Base-by-base conservation (phyloP, 2,113 vertebrate species). In the Coregonus clupeaformis region DNA sequence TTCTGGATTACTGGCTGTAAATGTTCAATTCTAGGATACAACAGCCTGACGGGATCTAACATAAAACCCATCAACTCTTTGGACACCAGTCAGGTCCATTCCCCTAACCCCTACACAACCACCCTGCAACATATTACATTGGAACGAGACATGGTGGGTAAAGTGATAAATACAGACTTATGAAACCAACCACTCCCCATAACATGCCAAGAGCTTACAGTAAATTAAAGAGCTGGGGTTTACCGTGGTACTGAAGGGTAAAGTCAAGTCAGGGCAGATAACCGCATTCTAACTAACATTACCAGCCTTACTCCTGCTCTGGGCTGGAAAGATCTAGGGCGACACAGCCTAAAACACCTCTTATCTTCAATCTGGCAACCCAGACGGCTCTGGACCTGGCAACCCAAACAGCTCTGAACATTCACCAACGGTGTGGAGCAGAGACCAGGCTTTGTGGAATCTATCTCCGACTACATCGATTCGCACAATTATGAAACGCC, bases 261-360 rank as follows among this genome's bases (percentile, higher is more conserved):
- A 42, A 57, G 27, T 20, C 45, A 20, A 32, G 80, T 83, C 59
- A 32, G 76, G 80, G 74, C 75, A 85, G 81, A 88, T 77, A 77
- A 72, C 74, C 77, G 75, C 24, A 32, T 36, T 18, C 14, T 18
- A 52, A 52, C 12, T 52, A 14, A 52, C 49, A 18, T 52, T 52
- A 52, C 13, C 49, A 18, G 49, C 16, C 5, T 16, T 16, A 20
- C 27, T 67, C 84, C 66, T 67, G 75, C 73, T 80, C 64, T 73
- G 77, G 85, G 83, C 85, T 84, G 76, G 86, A 83, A 85, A 83
- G 74, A 75, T 76, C 81, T 66, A 76, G 71, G 78, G 80, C 64
- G 82, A n/a, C n/a, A 83, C 27, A 70, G 74, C 60, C 71, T 64
- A 12, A 64, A 85, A 82, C 84, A 74, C 84, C 13, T 18, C 18